Evolutionary conservation across 1,140 invertebrate species (phyloP), one percentile per base, ranked within the genome.

Genomic region (Chironomus striatipennis): DNA sequence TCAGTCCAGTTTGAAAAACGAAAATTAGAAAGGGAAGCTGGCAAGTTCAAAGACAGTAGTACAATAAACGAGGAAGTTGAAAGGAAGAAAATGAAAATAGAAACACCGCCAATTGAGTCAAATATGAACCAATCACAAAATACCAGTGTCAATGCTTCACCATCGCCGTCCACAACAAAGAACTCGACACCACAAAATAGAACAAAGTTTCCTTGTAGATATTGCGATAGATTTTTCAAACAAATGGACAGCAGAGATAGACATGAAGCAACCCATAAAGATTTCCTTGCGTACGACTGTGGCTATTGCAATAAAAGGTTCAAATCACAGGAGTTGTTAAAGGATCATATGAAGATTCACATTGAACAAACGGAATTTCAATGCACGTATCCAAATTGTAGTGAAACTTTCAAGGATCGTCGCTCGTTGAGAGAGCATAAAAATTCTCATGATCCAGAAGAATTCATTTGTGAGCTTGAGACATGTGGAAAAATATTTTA

Each of bases 171-270:
- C 9, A 57, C 47, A 57, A 57, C 9, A 57, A 57, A 57, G n/a
- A 57, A 12, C 2, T 1, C n/a, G 47, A 4, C 43, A 4, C 43
- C 47, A 57, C 47, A 12, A 57, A 57, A 57, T 5, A 7, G 47
- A n/a, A n/a, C n/a, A 18, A 21, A 17, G 20, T 70, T 70, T 12
- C 65, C 65, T 18, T 70, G 65, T 70, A 6, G 65, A 70, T 70
- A 70, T 70, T 70, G 65, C 65, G 17, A 20, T 70, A 17, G 20
- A 20, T n/a, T 18, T 70, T 70, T 70, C 18, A 70, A 70, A 20
- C n/a, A 70, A 21, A 21, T 10, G 2, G 65, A 70, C n/a, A 18
- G 20, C 5, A 18, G 65, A 7, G 65, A 70, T 8, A 70, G 18
- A 10, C 65, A 70, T 20, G 65, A 70, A 20, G 18, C 65, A 6